Base-by-base conservation (phyloP, 2,113 vertebrate genomes). In the Struthio camelus region DNA sequence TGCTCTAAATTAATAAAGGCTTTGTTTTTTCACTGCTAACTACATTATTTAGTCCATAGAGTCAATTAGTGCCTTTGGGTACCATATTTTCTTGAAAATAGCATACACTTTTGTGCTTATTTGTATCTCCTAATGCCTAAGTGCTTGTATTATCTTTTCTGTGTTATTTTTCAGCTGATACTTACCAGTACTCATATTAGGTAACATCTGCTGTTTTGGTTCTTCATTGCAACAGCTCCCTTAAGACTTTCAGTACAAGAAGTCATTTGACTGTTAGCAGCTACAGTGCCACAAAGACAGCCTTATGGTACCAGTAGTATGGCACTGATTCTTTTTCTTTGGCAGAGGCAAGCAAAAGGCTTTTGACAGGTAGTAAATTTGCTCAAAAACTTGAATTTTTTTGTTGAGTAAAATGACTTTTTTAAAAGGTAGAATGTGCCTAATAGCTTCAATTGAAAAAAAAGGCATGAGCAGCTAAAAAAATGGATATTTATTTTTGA, bases 171-270 rank as follows among this genome's bases (percentile, higher is more conserved):
- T 96, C 71, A 92, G 58, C 70, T 97, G 86, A 76, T 97, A 87
- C 77, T 96, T 95, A 89, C 44, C 69, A 93, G 62, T 94, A 65
- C 90, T 86, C 94, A 46, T 38, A 64, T 28, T 93, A 93, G 67
- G 75, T 89, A 96, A 86, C 90, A 97, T 94, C 85, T 97, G 82
- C 87, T 97, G 97, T 96, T 98, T 97, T 89, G 64, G 80, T 97
- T 94, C 93, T 85, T 95, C 83, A 78, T 93, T 95, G 80, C 92
- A 95, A 96, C 87, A 89, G 95, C 94, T 96, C 97, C 89, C 93
- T 78, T 77, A 96, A 90, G 93, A 95, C 84, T 93, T 66, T 94
- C 56, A 80, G 34, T 93, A 50, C 85, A 94, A 91, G 93, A 85
- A 89, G 66, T 76, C n/a, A 96, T 96, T 77, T 87, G 93, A 85